Base-by-base conservation (phyloP, 2,797 vertebrate genomes). In the Threskiornis aethiopicus region DNA sequence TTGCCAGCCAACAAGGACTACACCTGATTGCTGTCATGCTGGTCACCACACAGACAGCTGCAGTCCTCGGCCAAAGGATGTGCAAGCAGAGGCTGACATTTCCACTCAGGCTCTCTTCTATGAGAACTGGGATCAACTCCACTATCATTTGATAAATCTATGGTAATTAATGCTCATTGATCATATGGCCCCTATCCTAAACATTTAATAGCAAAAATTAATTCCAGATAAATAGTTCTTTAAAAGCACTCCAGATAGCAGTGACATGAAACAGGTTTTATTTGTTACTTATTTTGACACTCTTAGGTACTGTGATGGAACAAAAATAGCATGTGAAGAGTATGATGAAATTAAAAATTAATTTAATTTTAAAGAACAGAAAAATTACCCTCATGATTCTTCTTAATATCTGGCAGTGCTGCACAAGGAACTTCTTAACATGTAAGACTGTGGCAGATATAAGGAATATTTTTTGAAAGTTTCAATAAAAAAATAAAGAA, bases 171-270 rank as follows among this genome's bases (percentile, higher is more conserved):
- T 42, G 84, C 8, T 59, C 35, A 64, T 3, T 55, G 46, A 59
- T 77, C 12, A 81, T 21, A 31, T 5, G 28, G 72, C n/a, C 31
- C 44, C 77, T 91, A 66, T 67, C 21, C 49, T 78, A 90, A 91
- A 94, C 29, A 49, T 89, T 94, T 85, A 86, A 84, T 65, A 78
- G 67, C 59, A 96, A 85, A 88, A 97, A 89, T 61, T 59, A 87
- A 71, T 90, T 95, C 72, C 22, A 75, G 61, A 86, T 79, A 79
- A 94, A 84, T 29, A 75, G 52, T 79, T 87, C 71, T 89, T 84
- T 42, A 69, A 94, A 57, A 94, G 49, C 62, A 46, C 33, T 87
- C 31, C 62, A 93, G 72, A 71, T 47, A 95, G 41, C 46, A 84
- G 55, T 83, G 41, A 69, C 42, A 54, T 9, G 11, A 93, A 77